Conservation (phyloP, 2,113 vertebrate genomes). For the Muscicapa adusta region DNA sequence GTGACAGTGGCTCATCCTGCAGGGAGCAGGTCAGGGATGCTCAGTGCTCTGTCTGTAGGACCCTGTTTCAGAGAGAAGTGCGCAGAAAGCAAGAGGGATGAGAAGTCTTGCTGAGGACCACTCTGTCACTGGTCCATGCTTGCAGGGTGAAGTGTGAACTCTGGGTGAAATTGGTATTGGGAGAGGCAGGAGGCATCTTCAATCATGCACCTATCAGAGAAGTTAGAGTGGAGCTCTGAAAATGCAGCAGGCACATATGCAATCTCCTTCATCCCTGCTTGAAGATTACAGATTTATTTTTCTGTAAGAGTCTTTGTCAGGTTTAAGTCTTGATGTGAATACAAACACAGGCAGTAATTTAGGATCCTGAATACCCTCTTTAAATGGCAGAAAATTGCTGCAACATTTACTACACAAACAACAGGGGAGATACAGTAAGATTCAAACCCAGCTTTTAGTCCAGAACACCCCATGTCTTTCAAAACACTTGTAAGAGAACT, state of each 20-base stretch:
- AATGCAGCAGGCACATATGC: not conserved
- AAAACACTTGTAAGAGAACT: not conserved
- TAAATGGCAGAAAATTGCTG: not conserved
- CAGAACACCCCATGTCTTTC: not conserved
- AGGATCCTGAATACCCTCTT: not conserved
- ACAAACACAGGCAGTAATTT: not conserved
- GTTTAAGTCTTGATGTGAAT: not conserved
- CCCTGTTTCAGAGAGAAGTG: not conserved
- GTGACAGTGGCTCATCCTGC: not conserved
- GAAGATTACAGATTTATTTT: not conserved
- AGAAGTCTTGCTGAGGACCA: not conserved
- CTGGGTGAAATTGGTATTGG: not conserved
- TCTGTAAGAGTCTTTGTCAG: not conserved
- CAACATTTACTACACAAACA: not conserved
- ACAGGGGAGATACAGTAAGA: not conserved
- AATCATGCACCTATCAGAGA: not conserved
- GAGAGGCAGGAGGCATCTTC: not conserved
- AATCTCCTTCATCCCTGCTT: not conserved
- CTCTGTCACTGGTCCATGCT: not conserved
- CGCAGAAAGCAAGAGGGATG: not conserved
- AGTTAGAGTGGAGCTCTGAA: not conserved
- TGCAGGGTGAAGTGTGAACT: accelerated
- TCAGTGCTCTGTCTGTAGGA: not conserved
- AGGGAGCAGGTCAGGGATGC: not conserved
- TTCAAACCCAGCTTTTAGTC: not conserved